Evolutionary conservation across 2,797 vertebrate genomes (phyloP).

Genomic region (Notoglanidium macrostoma): DNA sequence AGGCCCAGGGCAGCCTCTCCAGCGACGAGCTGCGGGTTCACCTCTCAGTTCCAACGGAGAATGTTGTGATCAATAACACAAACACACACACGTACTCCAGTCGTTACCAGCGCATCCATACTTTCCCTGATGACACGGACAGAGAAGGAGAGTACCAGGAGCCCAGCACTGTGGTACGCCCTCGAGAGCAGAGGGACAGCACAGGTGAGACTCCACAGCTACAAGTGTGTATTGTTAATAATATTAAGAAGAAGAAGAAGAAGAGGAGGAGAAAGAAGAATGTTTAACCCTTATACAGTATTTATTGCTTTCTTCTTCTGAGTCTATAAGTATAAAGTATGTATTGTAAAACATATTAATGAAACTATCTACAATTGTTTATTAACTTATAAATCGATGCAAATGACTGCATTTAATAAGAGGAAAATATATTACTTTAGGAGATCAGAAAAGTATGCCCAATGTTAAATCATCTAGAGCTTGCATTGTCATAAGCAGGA

Average conservation of each 20-base stretch:
- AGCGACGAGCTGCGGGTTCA: slow-evolving; percentile 89
- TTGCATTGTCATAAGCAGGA: background rate
- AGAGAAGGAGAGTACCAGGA: slow-evolving; percentile 84
- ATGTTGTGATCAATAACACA: slow-evolving; percentile 94
- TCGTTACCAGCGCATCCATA: slow-evolving; percentile 86
- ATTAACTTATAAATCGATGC: background rate
- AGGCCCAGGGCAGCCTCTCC: slow-evolving; percentile 88
- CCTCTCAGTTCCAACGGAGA: slow-evolving; percentile 87
- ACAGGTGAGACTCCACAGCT: slow-evolving; percentile 66
- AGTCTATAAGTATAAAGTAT: background rate
- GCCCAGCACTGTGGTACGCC: slow-evolving; percentile 79
- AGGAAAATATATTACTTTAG: background rate
- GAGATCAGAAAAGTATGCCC: background rate
- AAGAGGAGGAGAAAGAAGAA: background rate
- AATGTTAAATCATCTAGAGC: background rate
- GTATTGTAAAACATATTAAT: background rate
- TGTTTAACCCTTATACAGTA: background rate
- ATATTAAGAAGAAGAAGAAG: background rate
- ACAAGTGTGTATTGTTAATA: background rate
- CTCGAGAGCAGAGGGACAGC: slow-evolving; percentile 75
- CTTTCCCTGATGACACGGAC: slow-evolving; percentile 76
- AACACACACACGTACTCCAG: slow-evolving; percentile 87
- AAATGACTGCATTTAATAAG: background rate
- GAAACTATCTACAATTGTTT: background rate
- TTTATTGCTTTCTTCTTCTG: background rate